Evolutionary conservation across 1,140 invertebrate genomes (phyloP), one percentile per base, ranked within the genome.

Genomic region (Agraylea sexmaculata): DNA sequence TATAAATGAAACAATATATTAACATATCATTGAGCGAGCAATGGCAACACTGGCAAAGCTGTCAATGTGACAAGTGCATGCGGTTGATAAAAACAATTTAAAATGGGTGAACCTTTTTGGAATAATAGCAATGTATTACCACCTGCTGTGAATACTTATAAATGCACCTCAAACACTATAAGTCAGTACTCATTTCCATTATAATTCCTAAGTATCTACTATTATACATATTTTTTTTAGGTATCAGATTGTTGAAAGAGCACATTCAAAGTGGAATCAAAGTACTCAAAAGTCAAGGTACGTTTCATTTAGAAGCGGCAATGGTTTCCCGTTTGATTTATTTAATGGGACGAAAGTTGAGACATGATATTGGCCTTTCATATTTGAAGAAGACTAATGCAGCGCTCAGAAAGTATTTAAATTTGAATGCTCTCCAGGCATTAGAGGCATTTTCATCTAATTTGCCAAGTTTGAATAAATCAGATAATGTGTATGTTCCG

Each of bases 281-380:
- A 12, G 57, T 70, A 19, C 49, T 74, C 27, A 50, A 61, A 29
- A 66, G 61, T 19, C 64, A 71, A 49, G 59, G 62, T 21, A 53
- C 63, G 22, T 53, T 76, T 2, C 63, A 72, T 35, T 52, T 54
- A 30, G 73, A 76, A 57, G 65, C 67, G 45, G 69, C 72, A 27
- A 46, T 74, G 30, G 47, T 74, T 12, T 72, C 69, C 31, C 59
- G 73, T 46, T 53, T 75, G 47, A 56, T 74, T 22, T 76, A 76
- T 45, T 65, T 73, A 46, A 71, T 70, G 60, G 73, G 73, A 48
- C 67, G 60, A 33, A 75, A 75, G 58, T 74, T 75, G 52, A 59
- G 72, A 23, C 62, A 56, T 45, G 73, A 75, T 40, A 75, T 73
- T 42, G 74, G 73, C 2, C 60, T 71, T 21, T 68, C 68, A 46